A percentile compares a stretch with the other conserved stretches of the same genome.
These are phyloP conservation scores for Phainopepla nitens DNA, from an alignment of 2,113 vertebrate genomes.

Conservation along the genomic window DNA sequence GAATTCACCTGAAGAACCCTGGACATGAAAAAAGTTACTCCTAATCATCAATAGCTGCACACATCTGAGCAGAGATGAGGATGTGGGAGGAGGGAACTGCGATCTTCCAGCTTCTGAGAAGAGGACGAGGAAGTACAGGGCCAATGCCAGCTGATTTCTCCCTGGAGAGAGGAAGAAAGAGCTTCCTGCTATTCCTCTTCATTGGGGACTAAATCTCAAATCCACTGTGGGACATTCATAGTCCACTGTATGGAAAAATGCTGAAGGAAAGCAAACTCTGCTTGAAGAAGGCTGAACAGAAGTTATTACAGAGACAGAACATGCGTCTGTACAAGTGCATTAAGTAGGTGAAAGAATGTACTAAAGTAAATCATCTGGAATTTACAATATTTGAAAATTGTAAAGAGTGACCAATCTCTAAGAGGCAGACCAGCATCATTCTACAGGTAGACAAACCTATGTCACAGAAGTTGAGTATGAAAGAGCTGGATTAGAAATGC, in stretches of 20 bases:
- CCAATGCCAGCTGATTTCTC: not conserved
- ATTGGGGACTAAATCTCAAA: not conserved
- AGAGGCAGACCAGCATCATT: not conserved
- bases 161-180: not conserved
- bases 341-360: not conserved
- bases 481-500: not conserved
- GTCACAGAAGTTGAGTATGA: accelerated
- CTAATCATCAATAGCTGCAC: slow-evolving; percentile 8
- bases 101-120: slow-evolving; percentile 43
- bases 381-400: not conserved
- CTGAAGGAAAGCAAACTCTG: not conserved
- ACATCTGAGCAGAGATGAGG: slow-evolving; percentile 4
- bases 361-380: not conserved
- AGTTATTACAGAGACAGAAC: not conserved
- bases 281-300: not conserved
- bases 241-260: not conserved
- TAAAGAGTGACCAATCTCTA: not conserved
- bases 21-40: not conserved
- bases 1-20: slow-evolving; percentile 62
- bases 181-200: not conserved
- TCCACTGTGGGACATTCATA: not conserved
- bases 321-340: not conserved
- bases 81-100: slow-evolving; percentile 30
- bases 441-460: not conserved
- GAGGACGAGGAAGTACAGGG: not conserved